A percentile compares a stretch with the other conserved stretches of the same genome.
Conservation (phyloP, 2,113 vertebrate genomes). For the Dasypus novemcinctus region DNA sequence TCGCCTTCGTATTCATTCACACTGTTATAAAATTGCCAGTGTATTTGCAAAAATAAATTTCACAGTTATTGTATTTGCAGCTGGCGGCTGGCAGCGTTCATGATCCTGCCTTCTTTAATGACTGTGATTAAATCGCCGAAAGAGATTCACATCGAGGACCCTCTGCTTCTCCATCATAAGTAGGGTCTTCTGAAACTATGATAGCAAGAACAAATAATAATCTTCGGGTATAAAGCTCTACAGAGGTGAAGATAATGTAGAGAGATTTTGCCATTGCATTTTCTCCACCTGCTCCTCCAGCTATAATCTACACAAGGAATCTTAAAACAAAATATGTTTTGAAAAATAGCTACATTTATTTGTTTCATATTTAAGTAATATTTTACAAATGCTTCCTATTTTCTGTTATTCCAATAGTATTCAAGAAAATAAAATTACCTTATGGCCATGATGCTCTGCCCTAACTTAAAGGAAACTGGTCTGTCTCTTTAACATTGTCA, state of each 20-base stretch:
- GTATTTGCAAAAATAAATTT: slow-evolving; percentile 68
- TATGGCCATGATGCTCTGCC: not conserved
- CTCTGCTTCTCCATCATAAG: not conserved
- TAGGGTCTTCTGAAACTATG: slow-evolving; percentile 4
- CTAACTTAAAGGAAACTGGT: not conserved
- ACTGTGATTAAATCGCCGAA: slow-evolving; percentile 48
- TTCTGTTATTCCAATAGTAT: not conserved
- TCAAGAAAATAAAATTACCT: slow-evolving; percentile 34
- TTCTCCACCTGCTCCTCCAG: not conserved
- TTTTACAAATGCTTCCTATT: not conserved
- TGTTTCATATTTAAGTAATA: slow-evolving; percentile 6
- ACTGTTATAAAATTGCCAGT: slow-evolving; percentile 51
- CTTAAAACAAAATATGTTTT: slow-evolving; percentile 9
- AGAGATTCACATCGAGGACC: not conserved
- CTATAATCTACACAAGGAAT: slow-evolving; percentile 40
- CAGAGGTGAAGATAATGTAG: not conserved
- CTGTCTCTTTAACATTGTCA: slow-evolving; percentile 41
- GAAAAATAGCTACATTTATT: slow-evolving; percentile 5
- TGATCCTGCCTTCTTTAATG: slow-evolving; percentile 54
- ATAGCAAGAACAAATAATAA: not conserved
- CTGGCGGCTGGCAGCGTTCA: slow-evolving; percentile 44
- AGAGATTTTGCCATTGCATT: not conserved
- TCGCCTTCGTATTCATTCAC: slow-evolving; percentile 55
- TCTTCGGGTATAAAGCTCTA: not conserved
- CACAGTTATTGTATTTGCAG: slow-evolving; percentile 63